Evolutionary conservation across 1,140 invertebrate species (phyloP).

Genomic region (Carcinoscorpius rotundicauda): DNA sequence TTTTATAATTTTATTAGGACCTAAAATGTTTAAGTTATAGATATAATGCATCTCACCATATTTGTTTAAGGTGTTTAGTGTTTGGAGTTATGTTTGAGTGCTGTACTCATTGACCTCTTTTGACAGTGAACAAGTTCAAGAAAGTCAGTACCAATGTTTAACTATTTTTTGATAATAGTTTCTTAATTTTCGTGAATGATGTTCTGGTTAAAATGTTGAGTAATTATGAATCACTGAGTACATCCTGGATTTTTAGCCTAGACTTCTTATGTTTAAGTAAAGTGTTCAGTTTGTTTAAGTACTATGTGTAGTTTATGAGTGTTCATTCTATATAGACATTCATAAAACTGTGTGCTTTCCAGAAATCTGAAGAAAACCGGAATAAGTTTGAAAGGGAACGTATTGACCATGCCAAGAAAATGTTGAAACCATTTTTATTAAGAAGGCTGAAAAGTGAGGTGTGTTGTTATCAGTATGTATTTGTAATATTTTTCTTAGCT

Average conservation of each 20-base stretch:
- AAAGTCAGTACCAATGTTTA: too few relatives aligned
- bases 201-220: too few relatives aligned
- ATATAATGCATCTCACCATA: too few relatives aligned
- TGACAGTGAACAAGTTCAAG: not conserved
- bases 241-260: too few relatives aligned
- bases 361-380: constrained; percentile 33
- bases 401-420: constrained; percentile 80
- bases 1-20: too few relatives aligned
- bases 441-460: constrained; percentile 64
- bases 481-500: not conserved
- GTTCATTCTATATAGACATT: too few relatives aligned
- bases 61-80: not conserved
- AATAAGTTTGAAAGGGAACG: constrained; percentile 68
- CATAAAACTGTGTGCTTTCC: constrained; percentile 8
- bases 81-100: not conserved
- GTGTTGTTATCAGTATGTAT: constrained; percentile 3
- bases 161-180: too few relatives aligned
- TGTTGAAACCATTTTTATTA: constrained; percentile 92
- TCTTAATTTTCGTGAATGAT: too few relatives aligned
- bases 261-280: too few relatives aligned
- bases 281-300: too few relatives aligned
- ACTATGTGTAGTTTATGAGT: constrained; percentile 3
- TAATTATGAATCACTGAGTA: too few relatives aligned
- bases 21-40: too few relatives aligned
- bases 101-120: not conserved